Base-by-base conservation (phyloP, 2,888 invertebrate genomes). In the Trachelus stipa region DNA sequence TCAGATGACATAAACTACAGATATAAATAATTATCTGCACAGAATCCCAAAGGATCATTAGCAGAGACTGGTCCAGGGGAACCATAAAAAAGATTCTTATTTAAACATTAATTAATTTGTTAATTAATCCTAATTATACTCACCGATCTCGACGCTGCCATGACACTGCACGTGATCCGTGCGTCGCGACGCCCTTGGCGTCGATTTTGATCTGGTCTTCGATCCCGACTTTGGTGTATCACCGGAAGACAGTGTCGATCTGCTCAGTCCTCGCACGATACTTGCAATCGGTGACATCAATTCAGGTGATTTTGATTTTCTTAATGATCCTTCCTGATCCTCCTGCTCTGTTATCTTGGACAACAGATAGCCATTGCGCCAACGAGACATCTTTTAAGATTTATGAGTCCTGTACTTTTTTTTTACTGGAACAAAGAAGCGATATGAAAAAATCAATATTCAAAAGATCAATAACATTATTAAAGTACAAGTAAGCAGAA, bases 231-330 rank as follows among this genome's bases (percentile, higher is more conserved):
- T 81, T 15, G 82, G 81, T 15, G 79, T 76, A 31, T 81, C 82
- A 23, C 77, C 79, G n/a, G 81, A 80, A 6, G 83, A 82, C 1
- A 89, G 81, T 9, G 85, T 81, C 0, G 89, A 88, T 34, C 81
- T 87, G 77, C 83, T 80, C 33, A 89, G 77, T 74, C 83, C 85
- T 3, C 77, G 81, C 40, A 84, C 83, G 34, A 89, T 89, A 40
- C 78, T 84, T 6, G 88, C 81, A 34, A 89, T 83, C 23, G 89
- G 89, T 9, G 89, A 89, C 11, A 81, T 73, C 15, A 82, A 71
- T 71, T 75, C 34, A 12, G 69, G 9, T 4, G 35, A 12, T 9
- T 69, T 31, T 34, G 37, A 23, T 33, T 76, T 73, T 23, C 81
- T 73, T 4, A 79, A 34, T 3, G 82, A 81, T 56, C 15, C 56